phyloP scores from a whole-genome alignment of 2,797 vertebrate species.

The Phylloscopus collybita region DNA sequence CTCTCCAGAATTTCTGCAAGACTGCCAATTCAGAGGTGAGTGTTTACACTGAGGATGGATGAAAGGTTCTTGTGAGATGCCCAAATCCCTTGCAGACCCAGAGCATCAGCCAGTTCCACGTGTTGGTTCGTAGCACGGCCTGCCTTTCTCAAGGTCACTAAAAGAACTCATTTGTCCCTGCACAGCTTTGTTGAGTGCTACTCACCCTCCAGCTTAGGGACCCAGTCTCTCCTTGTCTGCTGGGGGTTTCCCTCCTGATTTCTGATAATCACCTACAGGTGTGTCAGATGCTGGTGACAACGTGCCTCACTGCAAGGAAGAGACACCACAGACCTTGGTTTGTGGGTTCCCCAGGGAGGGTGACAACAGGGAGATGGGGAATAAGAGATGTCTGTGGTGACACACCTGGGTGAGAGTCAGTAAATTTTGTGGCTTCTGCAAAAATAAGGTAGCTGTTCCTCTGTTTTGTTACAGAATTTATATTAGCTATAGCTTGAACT shows the following conservation, averaged over 20 bases:
- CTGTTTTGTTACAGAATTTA: not conserved
- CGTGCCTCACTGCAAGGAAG: not conserved
- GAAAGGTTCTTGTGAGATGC: not conserved
- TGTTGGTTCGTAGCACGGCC: fast-evolving
- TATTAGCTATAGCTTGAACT: not conserved
- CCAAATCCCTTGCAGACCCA: fast-evolving
- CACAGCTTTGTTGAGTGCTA: not conserved
- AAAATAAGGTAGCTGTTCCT: not conserved
- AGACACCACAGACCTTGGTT: not conserved
- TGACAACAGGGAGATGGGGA: not conserved
- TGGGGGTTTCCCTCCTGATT: not conserved
- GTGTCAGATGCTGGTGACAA: not conserved
- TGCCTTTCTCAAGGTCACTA: not conserved
- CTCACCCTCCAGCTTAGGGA: not conserved
- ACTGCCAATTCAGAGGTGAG: not conserved
- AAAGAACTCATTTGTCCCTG: not conserved
- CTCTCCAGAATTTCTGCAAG: not conserved
- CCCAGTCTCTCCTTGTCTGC: not conserved
- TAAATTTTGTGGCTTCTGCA: not conserved
- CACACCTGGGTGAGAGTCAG: not conserved
- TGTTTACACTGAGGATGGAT: not conserved
- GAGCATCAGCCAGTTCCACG: not conserved
- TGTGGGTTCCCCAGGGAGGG: not conserved
- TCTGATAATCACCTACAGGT: not conserved
- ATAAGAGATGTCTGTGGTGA: not conserved